A percentile compares a stretch with the other conserved stretches of the same genome.
These are phyloP conservation scores for Zygogramma bicolorata DNA, from an alignment of 2,888 invertebrate genomes.

Conservation along the genomic window DNA sequence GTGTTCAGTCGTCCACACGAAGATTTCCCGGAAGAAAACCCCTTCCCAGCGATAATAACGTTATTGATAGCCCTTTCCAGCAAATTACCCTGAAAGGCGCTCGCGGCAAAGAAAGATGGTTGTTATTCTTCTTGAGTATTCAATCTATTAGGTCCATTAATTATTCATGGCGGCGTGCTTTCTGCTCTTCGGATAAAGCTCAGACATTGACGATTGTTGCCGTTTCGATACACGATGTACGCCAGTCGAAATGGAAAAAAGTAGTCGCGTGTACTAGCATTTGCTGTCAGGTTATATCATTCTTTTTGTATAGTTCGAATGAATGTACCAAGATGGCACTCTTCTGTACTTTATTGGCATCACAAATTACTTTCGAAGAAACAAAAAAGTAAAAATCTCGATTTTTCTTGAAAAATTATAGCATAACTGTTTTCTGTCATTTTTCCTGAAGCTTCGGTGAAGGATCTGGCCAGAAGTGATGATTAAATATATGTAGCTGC, in stretches of 20 bases:
- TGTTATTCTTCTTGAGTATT: constrained; percentile 52
- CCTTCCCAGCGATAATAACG: not conserved
- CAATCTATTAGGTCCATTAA: constrained; percentile 63
- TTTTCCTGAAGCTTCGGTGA: no score
- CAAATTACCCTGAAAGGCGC: not conserved
- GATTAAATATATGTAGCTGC: no score
- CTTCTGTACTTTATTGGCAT: no score
- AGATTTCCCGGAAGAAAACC: not conserved
- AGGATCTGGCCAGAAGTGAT: no score
- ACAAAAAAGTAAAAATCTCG: no score
- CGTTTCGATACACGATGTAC: constrained; percentile 3
- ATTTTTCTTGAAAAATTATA: no score
- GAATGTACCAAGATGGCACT: no score
- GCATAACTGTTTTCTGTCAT: no score
- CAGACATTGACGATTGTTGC: constrained; percentile 11
- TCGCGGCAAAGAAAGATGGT: constrained; percentile 31
- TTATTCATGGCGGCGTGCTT: constrained; percentile 53
- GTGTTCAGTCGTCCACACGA: not conserved
- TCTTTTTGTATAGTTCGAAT: not conserved
- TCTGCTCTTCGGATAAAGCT: constrained; percentile 6
- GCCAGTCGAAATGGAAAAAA: constrained; percentile 12
- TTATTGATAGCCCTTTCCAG: not conserved
- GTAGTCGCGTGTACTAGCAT: not conserved
- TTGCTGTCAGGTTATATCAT: not conserved
- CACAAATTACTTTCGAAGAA: no score